Evolutionary conservation across 2,888 invertebrate genomes (phyloP).

Genomic region (Troilus luridus): DNA sequence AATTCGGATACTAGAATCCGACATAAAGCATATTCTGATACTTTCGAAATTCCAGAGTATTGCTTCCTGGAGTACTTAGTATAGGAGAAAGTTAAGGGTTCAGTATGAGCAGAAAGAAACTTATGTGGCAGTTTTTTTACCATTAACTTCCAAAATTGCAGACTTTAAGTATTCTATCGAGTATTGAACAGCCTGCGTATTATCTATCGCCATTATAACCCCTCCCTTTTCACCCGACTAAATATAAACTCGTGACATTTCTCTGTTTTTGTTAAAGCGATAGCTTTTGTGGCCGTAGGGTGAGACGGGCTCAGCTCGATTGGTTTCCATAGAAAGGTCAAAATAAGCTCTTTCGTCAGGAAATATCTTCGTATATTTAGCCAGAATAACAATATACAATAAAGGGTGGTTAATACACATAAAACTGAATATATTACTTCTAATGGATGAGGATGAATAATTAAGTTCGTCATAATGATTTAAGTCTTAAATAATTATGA

Average conservation of each 20-base stretch:
- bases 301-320: background rate
- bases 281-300: slow-evolving; percentile 18
- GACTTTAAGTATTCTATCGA: too few species aligned
- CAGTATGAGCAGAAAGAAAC: too few species aligned
- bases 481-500: too few species aligned
- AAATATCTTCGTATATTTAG: background rate
- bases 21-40: too few species aligned
- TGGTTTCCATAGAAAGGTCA: slow-evolving; percentile 13
- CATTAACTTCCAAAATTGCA: too few species aligned
- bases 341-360: background rate
- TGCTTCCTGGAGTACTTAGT: too few species aligned
- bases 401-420: background rate
- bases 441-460: background rate
- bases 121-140: too few species aligned
- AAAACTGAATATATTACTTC: background rate
- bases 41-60: too few species aligned
- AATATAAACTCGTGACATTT: slow-evolving; percentile 45
- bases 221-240: background rate
- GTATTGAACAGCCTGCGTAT: background rate
- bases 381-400: background rate
- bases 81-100: too few species aligned
- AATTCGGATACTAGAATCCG: too few species aligned
- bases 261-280: background rate
- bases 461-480: too few species aligned
- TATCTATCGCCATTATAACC: background rate